Percentiles rank a stretch among this genome's conserved stretches.
Conservation (phyloP, 2,797 vertebrate species). For the Poliocrania exsul region DNA sequence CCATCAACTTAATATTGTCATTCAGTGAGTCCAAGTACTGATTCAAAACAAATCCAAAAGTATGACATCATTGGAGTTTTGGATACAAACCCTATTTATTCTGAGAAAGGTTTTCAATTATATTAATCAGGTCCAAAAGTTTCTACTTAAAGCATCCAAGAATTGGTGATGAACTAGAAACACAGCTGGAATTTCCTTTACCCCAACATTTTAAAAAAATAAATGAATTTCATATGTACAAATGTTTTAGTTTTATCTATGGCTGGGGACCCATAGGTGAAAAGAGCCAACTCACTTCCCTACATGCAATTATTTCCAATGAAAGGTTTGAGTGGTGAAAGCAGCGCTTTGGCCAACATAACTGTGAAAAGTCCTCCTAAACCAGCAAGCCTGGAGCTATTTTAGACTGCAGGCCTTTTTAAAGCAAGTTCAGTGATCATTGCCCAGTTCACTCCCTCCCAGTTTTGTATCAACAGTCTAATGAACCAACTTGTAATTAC, state of each 20-base stretch:
- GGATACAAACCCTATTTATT: not conserved
- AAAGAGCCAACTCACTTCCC: not conserved
- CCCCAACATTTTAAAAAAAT: not conserved
- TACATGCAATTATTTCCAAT: not conserved
- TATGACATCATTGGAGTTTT: not conserved
- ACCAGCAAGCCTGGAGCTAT: not conserved
- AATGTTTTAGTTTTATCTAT: not conserved
- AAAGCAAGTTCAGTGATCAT: not conserved
- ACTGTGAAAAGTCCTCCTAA: not conserved
- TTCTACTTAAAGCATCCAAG: not conserved
- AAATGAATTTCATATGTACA: not conserved
- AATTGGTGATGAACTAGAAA: not conserved
- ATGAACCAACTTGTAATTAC: not conserved
- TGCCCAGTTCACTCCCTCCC: not conserved
- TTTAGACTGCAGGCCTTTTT: not conserved
- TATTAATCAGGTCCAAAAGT: not conserved
- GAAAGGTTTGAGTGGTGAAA: not conserved
- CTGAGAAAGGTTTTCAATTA: not conserved
- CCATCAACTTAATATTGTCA: not conserved
- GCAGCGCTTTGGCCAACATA: not conserved
- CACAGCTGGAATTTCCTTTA: not conserved
- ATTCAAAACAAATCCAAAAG: not conserved
- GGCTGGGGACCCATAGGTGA: not conserved
- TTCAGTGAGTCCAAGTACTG: not conserved
- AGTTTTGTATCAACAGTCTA: not conserved